Evolutionary conservation across 2,888 invertebrate genomes (phyloP).

Genomic region (Eupithecia subfuscata): DNA sequence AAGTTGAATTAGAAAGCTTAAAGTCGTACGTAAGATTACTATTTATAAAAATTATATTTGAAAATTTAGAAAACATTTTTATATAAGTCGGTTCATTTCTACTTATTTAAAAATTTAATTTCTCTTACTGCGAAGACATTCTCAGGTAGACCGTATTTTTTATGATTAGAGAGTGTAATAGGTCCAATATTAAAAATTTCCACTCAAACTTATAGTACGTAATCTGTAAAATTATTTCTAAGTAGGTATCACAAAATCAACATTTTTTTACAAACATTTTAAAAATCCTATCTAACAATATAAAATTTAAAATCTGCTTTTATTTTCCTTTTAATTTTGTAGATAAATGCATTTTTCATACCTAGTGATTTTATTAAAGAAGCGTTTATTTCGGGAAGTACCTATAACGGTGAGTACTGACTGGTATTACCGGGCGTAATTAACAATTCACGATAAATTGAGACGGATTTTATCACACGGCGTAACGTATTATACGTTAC

Average conservation of each 20-base stretch:
- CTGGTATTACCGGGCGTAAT: no score
- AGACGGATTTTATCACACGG: no score
- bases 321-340: constrained; percentile 3
- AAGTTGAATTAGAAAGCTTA: constrained; percentile 2
- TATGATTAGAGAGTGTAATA: background rate
- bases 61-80: background rate
- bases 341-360: constrained; percentile 20
- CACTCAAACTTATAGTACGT: background rate
- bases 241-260: constrained; percentile 24
- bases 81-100: background rate
- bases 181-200: background rate
- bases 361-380: background rate
- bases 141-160: background rate
- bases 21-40: background rate
- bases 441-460: no score
- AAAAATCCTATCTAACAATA: constrained; percentile 66
- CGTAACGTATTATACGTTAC: no score
- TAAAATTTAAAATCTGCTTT: constrained; percentile 16
- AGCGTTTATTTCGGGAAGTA: background rate
- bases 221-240: background rate
- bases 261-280: constrained; percentile 61
- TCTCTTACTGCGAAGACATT: background rate
- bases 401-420: no score
- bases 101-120: background rate
- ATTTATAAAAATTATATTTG: background rate